Evolutionary conservation across 2,797 vertebrate genomes (phyloP), one percentile per base, ranked within the genome.

Genomic region (Huso huso): DNA sequence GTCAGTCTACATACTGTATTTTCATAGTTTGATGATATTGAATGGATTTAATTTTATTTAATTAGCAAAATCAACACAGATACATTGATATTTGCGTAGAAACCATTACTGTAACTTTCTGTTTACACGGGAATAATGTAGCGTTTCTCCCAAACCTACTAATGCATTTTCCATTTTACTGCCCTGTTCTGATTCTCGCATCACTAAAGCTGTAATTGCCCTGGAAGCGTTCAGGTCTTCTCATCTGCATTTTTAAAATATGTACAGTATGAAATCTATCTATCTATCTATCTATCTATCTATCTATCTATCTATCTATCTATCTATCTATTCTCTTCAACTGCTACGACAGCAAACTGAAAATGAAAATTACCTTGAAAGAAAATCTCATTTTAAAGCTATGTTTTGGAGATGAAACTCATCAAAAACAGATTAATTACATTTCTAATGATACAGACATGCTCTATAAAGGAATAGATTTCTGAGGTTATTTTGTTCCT

Each of bases 351-450:
- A n/a, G 55, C 55, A n/a, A n/a, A 58, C 55, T n/a, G 55, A 58
- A 13, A 13, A 58, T 58, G 15, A 58, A 53, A 58, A 58, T 58
- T 58, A 58, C 55, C 55, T 58, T 58, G 55, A 15, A 58, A 58
- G 55, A 58, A 58, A 58, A 11, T 58, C 12, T 13, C 1, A 58
- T 58, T 58, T 2, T 58, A n/a, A 58, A n/a, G 12, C 55, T 13
- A 13, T 2, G 12, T 11, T 11, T 58, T 58, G 15, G 11, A n/a
- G 55, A 58, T 58, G 55, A 58, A 58, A 58, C 11, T 58, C 15
- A 15, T 58, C 55, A 58, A 58, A 37, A 58, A n/a, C 55, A 58
- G 55, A 58, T 15, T 58, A 58, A 58, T 58, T 58, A 58, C 12
- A 58, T n/a, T 58, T 13, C 15, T 58, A n/a, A 15, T 11, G 55